These are phyloP conservation scores for Drosophila antonietae DNA, from an alignment of 2,888 invertebrate genomes.

Conservation along the genomic window DNA sequence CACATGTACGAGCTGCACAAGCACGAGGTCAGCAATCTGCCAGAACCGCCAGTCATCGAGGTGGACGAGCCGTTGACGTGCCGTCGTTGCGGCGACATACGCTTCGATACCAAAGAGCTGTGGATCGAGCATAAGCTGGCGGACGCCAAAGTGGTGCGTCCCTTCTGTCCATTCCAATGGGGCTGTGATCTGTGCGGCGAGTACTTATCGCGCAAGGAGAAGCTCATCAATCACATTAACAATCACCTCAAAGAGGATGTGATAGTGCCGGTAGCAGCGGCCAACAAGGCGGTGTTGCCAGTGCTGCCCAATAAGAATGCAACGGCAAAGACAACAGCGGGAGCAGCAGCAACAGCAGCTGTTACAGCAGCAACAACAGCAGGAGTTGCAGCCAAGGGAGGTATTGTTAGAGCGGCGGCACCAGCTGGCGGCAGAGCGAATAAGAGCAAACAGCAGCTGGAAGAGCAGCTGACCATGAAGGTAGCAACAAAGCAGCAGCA, in stretches of 20 bases:
- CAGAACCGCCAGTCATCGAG: slow-evolving; percentile 80
- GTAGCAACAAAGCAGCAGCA: slow-evolving; percentile 1
- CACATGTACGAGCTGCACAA: slow-evolving; percentile 84
- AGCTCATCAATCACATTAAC: slow-evolving; percentile 84
- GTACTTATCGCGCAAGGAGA: slow-evolving; percentile 84
- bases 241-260: slow-evolving; percentile 83
- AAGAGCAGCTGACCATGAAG: neutral
- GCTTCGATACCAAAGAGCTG: slow-evolving; percentile 81
- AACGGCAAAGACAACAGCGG: neutral
- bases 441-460: slow-evolving; percentile 7
- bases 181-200: slow-evolving; percentile 84
- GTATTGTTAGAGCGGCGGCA: slow-evolving; percentile 18
- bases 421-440: slow-evolving; percentile 14
- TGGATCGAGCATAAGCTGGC: slow-evolving; percentile 84
- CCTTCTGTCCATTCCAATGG: slow-evolving; percentile 84
- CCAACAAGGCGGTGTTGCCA: slow-evolving; percentile 5
- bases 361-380: neutral
- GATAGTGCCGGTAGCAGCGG: slow-evolving; percentile 69
- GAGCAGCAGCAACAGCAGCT: neutral
- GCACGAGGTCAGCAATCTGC: slow-evolving; percentile 81
- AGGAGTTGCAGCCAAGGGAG: neutral
- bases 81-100: slow-evolving; percentile 78
- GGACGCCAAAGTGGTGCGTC: slow-evolving; percentile 82
- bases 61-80: slow-evolving; percentile 82
- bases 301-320: slow-evolving; percentile 13